Evolutionary conservation across 2,888 invertebrate species (phyloP).

Genomic region (Lycaena phlaeas): DNA sequence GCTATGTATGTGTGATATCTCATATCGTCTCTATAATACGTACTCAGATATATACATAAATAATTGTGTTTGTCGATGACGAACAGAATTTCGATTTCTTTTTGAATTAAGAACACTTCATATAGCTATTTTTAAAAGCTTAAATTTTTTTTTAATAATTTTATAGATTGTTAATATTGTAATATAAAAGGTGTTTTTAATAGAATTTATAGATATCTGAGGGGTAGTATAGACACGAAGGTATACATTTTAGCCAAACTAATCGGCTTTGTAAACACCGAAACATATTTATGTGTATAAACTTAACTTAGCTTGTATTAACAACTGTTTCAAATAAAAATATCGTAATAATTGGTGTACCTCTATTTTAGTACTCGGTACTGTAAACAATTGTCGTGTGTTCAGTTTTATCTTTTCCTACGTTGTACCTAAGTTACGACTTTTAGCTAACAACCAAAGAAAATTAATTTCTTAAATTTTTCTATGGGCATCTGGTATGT

Average conservation of each 20-base stretch:
- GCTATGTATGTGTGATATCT: slow-evolving; percentile 28
- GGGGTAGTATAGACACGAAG: slow-evolving; percentile 5
- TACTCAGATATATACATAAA: slow-evolving; percentile 8
- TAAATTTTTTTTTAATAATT: neutral
- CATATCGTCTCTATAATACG: slow-evolving; percentile 11
- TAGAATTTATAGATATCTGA: slow-evolving; percentile 25
- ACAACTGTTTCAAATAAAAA: slow-evolving; percentile 36
- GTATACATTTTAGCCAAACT: slow-evolving; percentile 19
- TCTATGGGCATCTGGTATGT: slow-evolving; percentile 29
- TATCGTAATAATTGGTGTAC: slow-evolving; percentile 31
- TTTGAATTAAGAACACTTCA: slow-evolving; percentile 1
- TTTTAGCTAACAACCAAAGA: slow-evolving; percentile 30
- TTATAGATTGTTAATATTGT: neutral
- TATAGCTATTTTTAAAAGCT: neutral
- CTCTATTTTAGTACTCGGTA: slow-evolving; percentile 20
- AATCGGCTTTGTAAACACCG: slow-evolving; percentile 26
- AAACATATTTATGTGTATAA: slow-evolving; percentile 35
- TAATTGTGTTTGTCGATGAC: slow-evolving; percentile 1
- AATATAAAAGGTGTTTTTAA: neutral
- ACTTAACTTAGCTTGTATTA: slow-evolving; percentile 45
- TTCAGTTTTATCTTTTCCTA: slow-evolving; percentile 10
- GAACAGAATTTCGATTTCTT: slow-evolving; percentile 1
- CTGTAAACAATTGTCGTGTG: neutral
- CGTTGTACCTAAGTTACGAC: slow-evolving; percentile 15
- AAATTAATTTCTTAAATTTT: slow-evolving; percentile 25